Evolutionary conservation across 2,797 vertebrate species (phyloP).

Genomic region (Sebastes trivittatus): DNA sequence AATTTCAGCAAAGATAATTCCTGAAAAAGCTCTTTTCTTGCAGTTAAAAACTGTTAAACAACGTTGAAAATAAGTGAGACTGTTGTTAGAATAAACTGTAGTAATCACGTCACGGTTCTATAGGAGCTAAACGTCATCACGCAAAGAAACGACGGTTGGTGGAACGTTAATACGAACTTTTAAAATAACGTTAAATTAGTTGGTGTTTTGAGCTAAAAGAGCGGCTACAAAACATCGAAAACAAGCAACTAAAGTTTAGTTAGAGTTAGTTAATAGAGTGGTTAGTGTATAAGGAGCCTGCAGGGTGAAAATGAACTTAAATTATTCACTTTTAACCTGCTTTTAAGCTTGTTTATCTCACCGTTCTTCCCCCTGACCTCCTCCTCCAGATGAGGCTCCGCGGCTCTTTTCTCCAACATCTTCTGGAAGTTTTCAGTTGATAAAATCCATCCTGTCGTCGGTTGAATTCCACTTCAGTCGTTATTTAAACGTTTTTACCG

Average conservation of each 20-base stretch:
- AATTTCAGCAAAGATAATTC: too few relatives aligned
- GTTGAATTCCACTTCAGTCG: not conserved
- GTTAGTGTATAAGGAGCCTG: not conserved
- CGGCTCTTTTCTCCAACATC: conserved; percentile 47
- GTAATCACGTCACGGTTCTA: not conserved
- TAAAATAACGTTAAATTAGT: not conserved
- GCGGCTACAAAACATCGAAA: not conserved
- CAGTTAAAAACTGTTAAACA: too few relatives aligned
- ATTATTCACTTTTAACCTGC: not conserved
- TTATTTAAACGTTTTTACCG: not conserved
- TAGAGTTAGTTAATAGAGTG: not conserved
- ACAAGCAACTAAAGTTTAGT: not conserved
- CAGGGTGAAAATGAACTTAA: not conserved
- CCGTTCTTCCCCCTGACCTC: conserved; percentile 59
- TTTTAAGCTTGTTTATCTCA: conserved; percentile 12
- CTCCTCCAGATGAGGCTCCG: conserved; percentile 55
- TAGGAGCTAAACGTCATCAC: not conserved
- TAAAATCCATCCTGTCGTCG: conserved; percentile 5
- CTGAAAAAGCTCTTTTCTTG: too few relatives aligned
- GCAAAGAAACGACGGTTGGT: not conserved
- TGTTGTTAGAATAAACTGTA: too few relatives aligned
- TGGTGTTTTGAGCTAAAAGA: not conserved
- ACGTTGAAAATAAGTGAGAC: too few relatives aligned
- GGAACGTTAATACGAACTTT: not conserved
- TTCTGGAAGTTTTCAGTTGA: not conserved